A percentile compares a stretch with the other conserved stretches of the same genome.
These are phyloP conservation scores for Coelopa frigida DNA, from an alignment of 1,140 invertebrate species.

Conservation along the genomic window DNA sequence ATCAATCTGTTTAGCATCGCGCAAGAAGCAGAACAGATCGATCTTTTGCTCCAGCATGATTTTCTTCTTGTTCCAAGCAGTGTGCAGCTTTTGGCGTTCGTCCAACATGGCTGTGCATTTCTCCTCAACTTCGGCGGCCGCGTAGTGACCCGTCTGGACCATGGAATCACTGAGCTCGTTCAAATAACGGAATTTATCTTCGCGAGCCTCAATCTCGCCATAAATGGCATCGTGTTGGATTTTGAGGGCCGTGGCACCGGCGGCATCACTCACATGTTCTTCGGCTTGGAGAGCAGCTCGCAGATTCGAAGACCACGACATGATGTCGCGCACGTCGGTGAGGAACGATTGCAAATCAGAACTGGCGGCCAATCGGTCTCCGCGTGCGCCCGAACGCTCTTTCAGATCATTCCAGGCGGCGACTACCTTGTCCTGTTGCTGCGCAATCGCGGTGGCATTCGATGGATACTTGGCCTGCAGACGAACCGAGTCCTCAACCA, in stretches of 20 bases:
- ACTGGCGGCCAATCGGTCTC: slow-evolving; percentile 75
- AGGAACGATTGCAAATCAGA: slow-evolving; percentile 84
- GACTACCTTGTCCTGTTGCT: slow-evolving; percentile 76
- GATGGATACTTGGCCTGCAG: slow-evolving; percentile 86
- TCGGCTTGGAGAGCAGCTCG: slow-evolving; percentile 73
- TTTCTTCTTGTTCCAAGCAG: slow-evolving; percentile 83
- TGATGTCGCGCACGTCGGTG: slow-evolving; percentile 76
- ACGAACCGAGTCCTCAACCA: slow-evolving; percentile 85
- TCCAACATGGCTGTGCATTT: slow-evolving; percentile 68
- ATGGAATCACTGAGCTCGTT: slow-evolving; percentile 75
- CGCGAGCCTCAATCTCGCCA: slow-evolving; percentile 90
- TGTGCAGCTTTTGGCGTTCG: slow-evolving; percentile 70
- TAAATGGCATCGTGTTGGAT: slow-evolving; percentile 86
- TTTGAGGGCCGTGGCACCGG: slow-evolving; percentile 78
- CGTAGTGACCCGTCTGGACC: slow-evolving; percentile 80
- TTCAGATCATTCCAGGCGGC: slow-evolving; percentile 84
- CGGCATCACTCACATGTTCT: slow-evolving; percentile 77
- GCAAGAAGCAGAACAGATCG: slow-evolving; percentile 88
- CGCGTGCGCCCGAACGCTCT: slow-evolving; percentile 67
- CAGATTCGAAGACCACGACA: slow-evolving; percentile 78
- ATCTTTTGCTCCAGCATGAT: slow-evolving; percentile 89
- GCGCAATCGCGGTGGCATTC: slow-evolving; percentile 81
- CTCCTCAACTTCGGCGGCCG: slow-evolving; percentile 69
- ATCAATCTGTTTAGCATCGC: slow-evolving; percentile 91
- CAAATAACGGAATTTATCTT: slow-evolving; percentile 75